Conservation (phyloP, 2,113 vertebrate species). For the Cynoglossus semilaevis region DNA sequence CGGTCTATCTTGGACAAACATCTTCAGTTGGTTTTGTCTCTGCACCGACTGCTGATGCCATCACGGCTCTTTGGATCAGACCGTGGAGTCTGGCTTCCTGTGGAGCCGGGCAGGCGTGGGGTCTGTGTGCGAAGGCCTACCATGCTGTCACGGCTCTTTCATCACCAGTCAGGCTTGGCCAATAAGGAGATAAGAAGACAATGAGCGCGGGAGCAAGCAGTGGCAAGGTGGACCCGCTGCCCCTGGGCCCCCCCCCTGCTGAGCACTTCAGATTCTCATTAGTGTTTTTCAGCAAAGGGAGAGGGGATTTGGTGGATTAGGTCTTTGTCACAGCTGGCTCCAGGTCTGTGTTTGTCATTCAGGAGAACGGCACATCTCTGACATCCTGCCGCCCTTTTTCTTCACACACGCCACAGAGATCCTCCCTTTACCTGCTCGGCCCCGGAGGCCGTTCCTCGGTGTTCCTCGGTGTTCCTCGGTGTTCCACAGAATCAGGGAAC, state of each 20-base stretch:
- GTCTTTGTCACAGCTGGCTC: slow-evolving; percentile 78
- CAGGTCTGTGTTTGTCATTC: slow-evolving; percentile 80
- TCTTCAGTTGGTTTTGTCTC: slow-evolving; percentile 62
- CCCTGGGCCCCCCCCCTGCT: slow-evolving; percentile 64
- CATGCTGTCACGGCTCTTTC: slow-evolving; percentile 75
- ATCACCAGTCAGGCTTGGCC: slow-evolving; percentile 72
- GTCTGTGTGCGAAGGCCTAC: slow-evolving; percentile 69
- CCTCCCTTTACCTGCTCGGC: slow-evolving; percentile 38
- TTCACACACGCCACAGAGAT: slow-evolving; percentile 39
- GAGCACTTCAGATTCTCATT: slow-evolving; percentile 77
- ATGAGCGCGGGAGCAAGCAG: slow-evolving; percentile 69
- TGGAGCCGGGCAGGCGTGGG: slow-evolving; percentile 63
- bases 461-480: too few species aligned
- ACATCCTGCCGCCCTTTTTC: slow-evolving; percentile 64
- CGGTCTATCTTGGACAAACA: slow-evolving; percentile 63
- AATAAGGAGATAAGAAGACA: slow-evolving; percentile 76
- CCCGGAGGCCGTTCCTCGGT: slow-evolving; percentile 15
- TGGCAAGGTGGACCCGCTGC: slow-evolving; percentile 72
- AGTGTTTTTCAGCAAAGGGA: slow-evolving; percentile 78
- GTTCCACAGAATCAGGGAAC: slow-evolving; percentile 35
- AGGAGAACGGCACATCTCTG: slow-evolving; percentile 60
- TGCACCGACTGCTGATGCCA: slow-evolving; percentile 55
- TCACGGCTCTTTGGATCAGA: slow-evolving; percentile 66
- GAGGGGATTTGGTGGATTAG: slow-evolving; percentile 77
- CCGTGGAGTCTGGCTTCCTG: slow-evolving; percentile 70